A percentile compares a stretch with the other conserved stretches of the same genome.
Conservation (phyloP, 2,888 invertebrate species). For the Saturnia pavonia region DNA sequence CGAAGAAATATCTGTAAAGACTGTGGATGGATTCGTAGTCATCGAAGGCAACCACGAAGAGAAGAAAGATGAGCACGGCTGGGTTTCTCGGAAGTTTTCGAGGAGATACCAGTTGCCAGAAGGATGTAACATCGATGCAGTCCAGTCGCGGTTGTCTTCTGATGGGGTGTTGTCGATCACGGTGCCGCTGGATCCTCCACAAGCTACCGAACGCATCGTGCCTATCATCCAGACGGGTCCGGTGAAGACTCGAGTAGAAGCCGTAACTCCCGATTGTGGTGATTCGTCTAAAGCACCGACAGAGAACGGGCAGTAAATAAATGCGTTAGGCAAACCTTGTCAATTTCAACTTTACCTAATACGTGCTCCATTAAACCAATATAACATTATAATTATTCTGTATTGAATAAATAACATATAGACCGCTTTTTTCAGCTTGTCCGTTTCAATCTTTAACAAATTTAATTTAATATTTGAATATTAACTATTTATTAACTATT, state of each 20-base stretch:
- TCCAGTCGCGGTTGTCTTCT: slow-evolving; percentile 85
- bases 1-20: slow-evolving; percentile 87
- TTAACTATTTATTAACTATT: too few relatives aligned
- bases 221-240: slow-evolving; percentile 80
- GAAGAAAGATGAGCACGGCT: slow-evolving; percentile 85
- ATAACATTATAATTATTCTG: too few relatives aligned
- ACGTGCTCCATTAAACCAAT: too few relatives aligned
- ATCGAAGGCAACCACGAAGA: slow-evolving; percentile 88
- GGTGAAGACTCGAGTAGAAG: slow-evolving; percentile 45
- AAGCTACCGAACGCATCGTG: slow-evolving; percentile 61
- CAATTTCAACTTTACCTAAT: background rate
- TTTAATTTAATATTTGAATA: too few relatives aligned
- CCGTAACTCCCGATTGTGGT: slow-evolving; percentile 26
- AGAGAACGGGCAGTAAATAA: slow-evolving; percentile 36
- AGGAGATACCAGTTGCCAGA: slow-evolving; percentile 86
- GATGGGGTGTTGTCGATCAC: slow-evolving; percentile 86
- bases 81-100: slow-evolving; percentile 85
- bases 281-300: slow-evolving; percentile 27
- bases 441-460: too few relatives aligned
- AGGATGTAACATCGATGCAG: slow-evolving; percentile 83
- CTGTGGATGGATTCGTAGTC: slow-evolving; percentile 82
- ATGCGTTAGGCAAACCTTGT: slow-evolving; percentile 27
- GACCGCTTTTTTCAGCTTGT: too few relatives aligned
- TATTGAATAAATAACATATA: too few relatives aligned
- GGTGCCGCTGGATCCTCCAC: slow-evolving; percentile 65